Conservation (phyloP, 2,113 vertebrate genomes). For the Melanerpes aurifrons region DNA sequence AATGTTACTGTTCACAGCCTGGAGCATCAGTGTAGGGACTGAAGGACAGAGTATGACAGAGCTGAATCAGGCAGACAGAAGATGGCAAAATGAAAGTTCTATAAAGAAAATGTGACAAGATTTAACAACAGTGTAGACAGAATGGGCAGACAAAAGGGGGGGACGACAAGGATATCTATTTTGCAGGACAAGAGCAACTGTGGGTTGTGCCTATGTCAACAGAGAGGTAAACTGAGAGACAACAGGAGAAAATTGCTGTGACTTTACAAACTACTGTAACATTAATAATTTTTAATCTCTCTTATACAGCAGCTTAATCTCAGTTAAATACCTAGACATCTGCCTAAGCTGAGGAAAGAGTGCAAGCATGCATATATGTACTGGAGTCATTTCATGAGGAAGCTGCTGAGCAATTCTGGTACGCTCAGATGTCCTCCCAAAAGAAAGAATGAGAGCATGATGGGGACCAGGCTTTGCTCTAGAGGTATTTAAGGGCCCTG, state of each 20-base stretch:
- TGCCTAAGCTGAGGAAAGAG: background rate
- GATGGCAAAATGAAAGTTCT: background rate
- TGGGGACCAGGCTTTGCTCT: background rate
- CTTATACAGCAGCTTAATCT: background rate
- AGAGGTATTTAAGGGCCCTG: background rate
- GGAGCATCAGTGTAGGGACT: background rate
- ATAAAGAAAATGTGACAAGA: background rate
- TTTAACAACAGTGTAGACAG: background rate
- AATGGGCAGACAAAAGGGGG: background rate
- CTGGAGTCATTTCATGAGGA: background rate
- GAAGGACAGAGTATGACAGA: background rate
- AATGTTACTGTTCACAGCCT: background rate
- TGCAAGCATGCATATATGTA: rapidly evolving
- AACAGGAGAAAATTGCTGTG: background rate
- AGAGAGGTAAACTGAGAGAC: background rate
- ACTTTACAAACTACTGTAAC: background rate
- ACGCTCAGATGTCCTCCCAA: background rate
- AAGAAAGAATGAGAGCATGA: rapidly evolving
- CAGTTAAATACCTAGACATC: background rate
- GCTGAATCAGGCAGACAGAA: background rate
- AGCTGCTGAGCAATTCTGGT: background rate
- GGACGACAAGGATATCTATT: background rate
- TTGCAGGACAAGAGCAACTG: background rate
- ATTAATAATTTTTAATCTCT: background rate
- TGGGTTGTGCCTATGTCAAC: background rate